Base-by-base conservation (phyloP, 2,113 vertebrate genomes). In the Sporophila hypoxantha region DNA sequence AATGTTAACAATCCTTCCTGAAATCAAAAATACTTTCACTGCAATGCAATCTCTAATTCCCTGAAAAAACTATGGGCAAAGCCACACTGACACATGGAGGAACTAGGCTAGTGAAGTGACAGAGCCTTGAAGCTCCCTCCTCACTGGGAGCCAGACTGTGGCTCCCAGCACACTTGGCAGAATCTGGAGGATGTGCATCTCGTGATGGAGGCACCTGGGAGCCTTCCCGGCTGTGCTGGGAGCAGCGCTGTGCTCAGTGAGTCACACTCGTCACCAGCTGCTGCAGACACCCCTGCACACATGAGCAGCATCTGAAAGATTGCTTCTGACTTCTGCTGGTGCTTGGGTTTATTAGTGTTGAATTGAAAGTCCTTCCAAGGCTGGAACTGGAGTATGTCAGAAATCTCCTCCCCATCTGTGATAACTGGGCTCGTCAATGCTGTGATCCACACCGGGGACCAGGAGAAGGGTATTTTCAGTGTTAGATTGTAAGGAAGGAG, bases 161-260 rank as follows among this genome's bases (percentile, higher is more conserved):
- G 12, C 32, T 79, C 39, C 49, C 6, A 3, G 42, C 2, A 1
- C 25, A 25, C 27, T 47, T 7, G 1, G 30, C 65, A 74, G 50
- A 75, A 74, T 23, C 27, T 3, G 2, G 12, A 67, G 17, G 34
- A 37, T 1, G 2, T 2, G 2, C 32, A 36, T 44, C 49, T 53
- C 1, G 0, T 53, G 27, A 21, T 34, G 41, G 29, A 73, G 70
- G 9, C 55, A 15, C 37, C 44, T 50, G 21, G 0, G 0, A 86
- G 61, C 49, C 61, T 67, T 39, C 30, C 23, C 12, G 3, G 6
- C 49, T 4, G 0, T 2, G 3, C 30, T 37, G 52, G 53, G 34
- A 76, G 30, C 5, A 7, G 20, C 0, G 0, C 2, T 6, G 1
- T 0, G 0, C 41, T 49, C 0, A 0, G 46, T 71, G 83, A 65